Percentiles rank a stretch among this genome's conserved stretches.
These are phyloP conservation scores for Fragum whitleyi DNA, from an alignment of 2,888 invertebrate genomes.

Conservation along the genomic window DNA sequence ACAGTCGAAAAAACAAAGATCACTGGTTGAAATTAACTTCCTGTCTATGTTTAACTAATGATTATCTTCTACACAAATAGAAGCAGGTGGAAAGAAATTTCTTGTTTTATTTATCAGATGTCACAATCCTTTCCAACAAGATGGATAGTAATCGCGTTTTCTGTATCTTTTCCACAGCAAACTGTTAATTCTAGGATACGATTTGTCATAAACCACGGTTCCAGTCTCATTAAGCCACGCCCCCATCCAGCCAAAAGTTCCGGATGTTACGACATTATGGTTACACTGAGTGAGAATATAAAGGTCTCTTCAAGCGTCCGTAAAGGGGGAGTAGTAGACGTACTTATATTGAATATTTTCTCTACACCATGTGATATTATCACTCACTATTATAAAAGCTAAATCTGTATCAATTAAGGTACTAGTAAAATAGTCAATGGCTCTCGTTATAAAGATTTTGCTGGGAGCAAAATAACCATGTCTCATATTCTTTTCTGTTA, in stretches of 20 bases:
- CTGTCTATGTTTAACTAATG: no score
- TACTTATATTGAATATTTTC: conserved; percentile 51
- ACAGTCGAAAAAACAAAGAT: no score
- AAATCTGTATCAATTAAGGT: conserved; percentile 44
- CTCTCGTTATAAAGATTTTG: conserved; percentile 56
- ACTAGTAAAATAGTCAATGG: conserved; percentile 64
- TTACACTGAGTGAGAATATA: conserved; percentile 68
- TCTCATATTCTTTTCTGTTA: conserved; percentile 2
- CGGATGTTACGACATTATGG: conserved; percentile 85
- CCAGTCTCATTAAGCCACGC: conserved; percentile 78
- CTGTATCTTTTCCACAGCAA: conserved; percentile 59
- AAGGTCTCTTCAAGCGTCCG: conserved; percentile 61
- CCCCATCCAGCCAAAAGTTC: conserved; percentile 82
- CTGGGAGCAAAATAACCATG: conserved; percentile 69
- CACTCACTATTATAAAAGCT: conserved; percentile 68
- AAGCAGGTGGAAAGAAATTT: no score
- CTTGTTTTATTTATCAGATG: no score
- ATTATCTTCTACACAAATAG: no score
- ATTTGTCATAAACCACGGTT: conserved; percentile 67
- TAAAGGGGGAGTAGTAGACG: conserved; percentile 50
- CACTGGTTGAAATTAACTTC: no score
- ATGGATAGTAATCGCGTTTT: conserved; percentile 67
- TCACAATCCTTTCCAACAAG: conserved; percentile 63
- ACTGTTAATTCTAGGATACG: conserved; percentile 59
- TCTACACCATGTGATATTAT: conserved; percentile 67